A percentile compares a stretch with the other conserved stretches of the same genome.
Evolutionary conservation across 2,888 invertebrate species (phyloP).

Genomic region (Thymelicus acteon): DNA sequence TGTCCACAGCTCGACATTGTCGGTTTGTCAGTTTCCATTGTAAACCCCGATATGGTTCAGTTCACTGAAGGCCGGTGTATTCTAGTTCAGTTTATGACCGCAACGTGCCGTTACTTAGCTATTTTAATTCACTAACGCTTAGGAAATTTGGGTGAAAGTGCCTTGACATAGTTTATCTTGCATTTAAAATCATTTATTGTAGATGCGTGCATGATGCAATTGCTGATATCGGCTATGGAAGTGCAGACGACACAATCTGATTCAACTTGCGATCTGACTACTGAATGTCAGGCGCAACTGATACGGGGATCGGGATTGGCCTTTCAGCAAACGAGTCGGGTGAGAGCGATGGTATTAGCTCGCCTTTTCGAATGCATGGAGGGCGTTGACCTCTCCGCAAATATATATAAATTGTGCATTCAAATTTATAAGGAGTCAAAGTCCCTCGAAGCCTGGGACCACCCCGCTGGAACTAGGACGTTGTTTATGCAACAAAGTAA

Average conservation of each 20-base stretch:
- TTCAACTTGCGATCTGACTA: slow-evolving; percentile 67
- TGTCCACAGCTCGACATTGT: slow-evolving; percentile 16
- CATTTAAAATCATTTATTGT: slow-evolving; percentile 44
- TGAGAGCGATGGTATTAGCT: slow-evolving; percentile 64
- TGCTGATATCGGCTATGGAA: slow-evolving; percentile 78
- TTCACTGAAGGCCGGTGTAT: slow-evolving; percentile 49
- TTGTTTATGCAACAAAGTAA: slow-evolving; percentile 79
- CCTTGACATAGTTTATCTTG: slow-evolving; percentile 47
- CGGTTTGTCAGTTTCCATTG: slow-evolving; percentile 45
- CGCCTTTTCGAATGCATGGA: slow-evolving; percentile 76
- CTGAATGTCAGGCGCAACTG: slow-evolving; percentile 70
- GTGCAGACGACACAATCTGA: slow-evolving; percentile 69
- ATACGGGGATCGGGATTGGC: slow-evolving; percentile 73
- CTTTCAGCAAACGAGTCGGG: slow-evolving; percentile 73
- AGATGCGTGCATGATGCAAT: slow-evolving; percentile 80
- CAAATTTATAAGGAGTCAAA: slow-evolving; percentile 78
- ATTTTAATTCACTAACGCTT: slow-evolving; percentile 38
- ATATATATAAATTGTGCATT: slow-evolving; percentile 76
- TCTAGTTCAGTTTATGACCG: slow-evolving; percentile 49
- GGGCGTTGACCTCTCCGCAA: slow-evolving; percentile 66
- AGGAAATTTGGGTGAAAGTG: slow-evolving; percentile 50
- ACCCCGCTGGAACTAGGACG: slow-evolving; percentile 74
- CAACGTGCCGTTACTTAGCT: slow-evolving; percentile 47
- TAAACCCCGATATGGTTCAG: slow-evolving; percentile 50
- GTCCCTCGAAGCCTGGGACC: slow-evolving; percentile 76